Evolutionary conservation across 2,888 invertebrate genomes (phyloP).

Genomic region (Parnassius orleans): DNA sequence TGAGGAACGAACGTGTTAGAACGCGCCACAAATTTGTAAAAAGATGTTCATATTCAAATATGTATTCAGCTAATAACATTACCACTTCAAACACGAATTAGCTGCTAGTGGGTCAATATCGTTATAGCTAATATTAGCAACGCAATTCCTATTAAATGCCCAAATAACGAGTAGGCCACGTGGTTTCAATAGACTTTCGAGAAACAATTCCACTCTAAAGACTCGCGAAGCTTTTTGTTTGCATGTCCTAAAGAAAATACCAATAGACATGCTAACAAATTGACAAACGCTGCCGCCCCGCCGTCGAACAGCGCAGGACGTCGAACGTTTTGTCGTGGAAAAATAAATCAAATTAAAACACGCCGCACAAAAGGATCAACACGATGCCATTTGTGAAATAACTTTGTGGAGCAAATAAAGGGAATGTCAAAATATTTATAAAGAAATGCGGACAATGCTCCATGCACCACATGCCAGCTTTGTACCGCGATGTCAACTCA

Average conservation of each 20-base stretch:
- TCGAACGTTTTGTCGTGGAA: conserved; percentile 68
- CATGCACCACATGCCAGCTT: conserved; percentile 65
- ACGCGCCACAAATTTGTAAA: conserved; percentile 1
- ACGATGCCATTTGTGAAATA: conserved; percentile 72
- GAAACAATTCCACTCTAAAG: conserved; percentile 55
- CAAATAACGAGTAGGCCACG: conserved; percentile 44
- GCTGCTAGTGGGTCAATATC: conserved; percentile 3
- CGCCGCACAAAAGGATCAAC: conserved; percentile 70
- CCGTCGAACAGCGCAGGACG: conserved; percentile 59
- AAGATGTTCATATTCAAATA: conserved; percentile 8
- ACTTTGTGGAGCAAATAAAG: conserved; percentile 70
- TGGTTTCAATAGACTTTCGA: conserved; percentile 36
- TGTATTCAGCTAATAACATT: conserved; percentile 33
- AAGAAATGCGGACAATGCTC: conserved; percentile 73
- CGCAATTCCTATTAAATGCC: conserved; percentile 42
- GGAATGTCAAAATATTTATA: conserved; percentile 81
- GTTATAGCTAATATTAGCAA: conserved; percentile 43
- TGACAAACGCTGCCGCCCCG: conserved; percentile 65
- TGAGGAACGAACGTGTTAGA: conserved; percentile 6
- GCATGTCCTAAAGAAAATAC: conserved; percentile 63
- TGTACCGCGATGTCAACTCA: conserved; percentile 73
- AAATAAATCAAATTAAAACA: conserved; percentile 79
- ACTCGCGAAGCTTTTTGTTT: conserved; percentile 62
- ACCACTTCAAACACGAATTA: conserved; percentile 26
- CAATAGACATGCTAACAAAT: conserved; percentile 73